Base-by-base conservation (phyloP, 2,797 vertebrate species). In the Poecile montanus region DNA sequence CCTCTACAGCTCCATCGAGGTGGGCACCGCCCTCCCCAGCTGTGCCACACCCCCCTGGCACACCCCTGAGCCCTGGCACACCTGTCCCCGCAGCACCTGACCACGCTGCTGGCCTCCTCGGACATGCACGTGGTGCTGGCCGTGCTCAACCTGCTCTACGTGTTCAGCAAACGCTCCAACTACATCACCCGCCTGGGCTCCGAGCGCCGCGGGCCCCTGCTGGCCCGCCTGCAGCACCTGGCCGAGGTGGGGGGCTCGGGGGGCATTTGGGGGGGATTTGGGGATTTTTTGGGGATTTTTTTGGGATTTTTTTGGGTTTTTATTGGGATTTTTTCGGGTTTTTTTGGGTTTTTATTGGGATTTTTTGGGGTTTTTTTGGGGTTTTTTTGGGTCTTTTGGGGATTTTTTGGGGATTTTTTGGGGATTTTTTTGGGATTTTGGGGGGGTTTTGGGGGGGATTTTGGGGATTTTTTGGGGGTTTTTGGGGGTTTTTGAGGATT, bases 41-140 rank as follows among this genome's bases (percentile, higher is more conserved):
- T 34, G 34, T 34, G 34, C 34, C 34, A 34, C 7, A 7, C 34
- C 34, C 34, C 34, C 36, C 36, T 10, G 36, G 36, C 36, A 36
- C 36, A 10, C 10, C 36, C 36, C 36, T 10, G 9, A 36, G 36
- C 36, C 40, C 11, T 40, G 40, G 6, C 40, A 40, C 40, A 40
- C 40, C 40, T 40, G 40, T 54, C n/a, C 25, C 51, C 13, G 3
- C 44, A 99, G 99, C 99, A 99, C 97, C 98, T 99, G 97, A 99
- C 99, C 91, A 99, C 99, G 84, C 97, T 99, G 96, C 95, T 99
- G 98, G 99, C 99, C 40, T 99, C 99, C 93, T 99, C 99, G 97
- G 99, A 99, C 97, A 99, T 99, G 99, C 99, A 99, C 97, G 99
- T 99, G 97, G 99, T 99, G 93, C 97, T 99, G 97, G 99, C 99